A percentile compares a stretch with the other conserved stretches of the same genome.
Conservation (phyloP, 1,140 invertebrate species). For the fruit fly (Drosophila melanogaster) region DNA sequence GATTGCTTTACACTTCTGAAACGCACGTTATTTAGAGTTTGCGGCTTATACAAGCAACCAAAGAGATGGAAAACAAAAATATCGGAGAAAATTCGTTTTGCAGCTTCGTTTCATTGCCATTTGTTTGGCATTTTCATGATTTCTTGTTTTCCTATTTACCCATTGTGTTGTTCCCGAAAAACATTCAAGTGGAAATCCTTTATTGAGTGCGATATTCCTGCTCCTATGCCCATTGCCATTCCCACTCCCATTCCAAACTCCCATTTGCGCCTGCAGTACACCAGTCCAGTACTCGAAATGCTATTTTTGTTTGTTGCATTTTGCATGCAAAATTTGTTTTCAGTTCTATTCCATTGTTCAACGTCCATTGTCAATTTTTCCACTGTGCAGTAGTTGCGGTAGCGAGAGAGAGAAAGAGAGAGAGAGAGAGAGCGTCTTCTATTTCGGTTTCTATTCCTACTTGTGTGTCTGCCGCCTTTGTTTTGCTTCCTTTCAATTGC, state of each 20-base stretch:
- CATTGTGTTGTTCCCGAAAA: slow-evolving; percentile 38
- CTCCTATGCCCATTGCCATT: slow-evolving; percentile 11
- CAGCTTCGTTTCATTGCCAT: slow-evolving; percentile 39
- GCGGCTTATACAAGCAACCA: slow-evolving; percentile 19
- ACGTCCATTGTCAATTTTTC: slow-evolving; percentile 30
- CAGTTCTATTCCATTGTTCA: slow-evolving; percentile 50
- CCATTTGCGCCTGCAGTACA: not conserved
- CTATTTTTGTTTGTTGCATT: slow-evolving; percentile 64
- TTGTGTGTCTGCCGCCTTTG: slow-evolving; percentile 31
- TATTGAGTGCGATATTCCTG: slow-evolving; percentile 56
- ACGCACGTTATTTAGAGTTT: slow-evolving; percentile 25
- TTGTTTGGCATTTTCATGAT: slow-evolving; percentile 36
- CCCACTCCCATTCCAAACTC: not conserved
- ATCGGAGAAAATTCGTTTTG: slow-evolving; percentile 10
- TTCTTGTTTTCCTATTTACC: slow-evolving; percentile 16
- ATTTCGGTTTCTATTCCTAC: slow-evolving; percentile 37
- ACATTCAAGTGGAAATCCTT: slow-evolving; percentile 79
- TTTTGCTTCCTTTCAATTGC: slow-evolving; percentile 57
- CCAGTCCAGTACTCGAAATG: slow-evolving; percentile 2
- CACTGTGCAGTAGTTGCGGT: slow-evolving; percentile 2
- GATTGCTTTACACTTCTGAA: not conserved
- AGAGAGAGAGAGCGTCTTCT: slow-evolving; percentile 3
- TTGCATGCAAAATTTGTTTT: slow-evolving; percentile 77
- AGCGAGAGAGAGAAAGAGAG: not conserved
- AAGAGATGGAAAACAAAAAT: slow-evolving; percentile 4